Conservation (phyloP, 2,113 vertebrate genomes). For the Calidris pygmaea region DNA sequence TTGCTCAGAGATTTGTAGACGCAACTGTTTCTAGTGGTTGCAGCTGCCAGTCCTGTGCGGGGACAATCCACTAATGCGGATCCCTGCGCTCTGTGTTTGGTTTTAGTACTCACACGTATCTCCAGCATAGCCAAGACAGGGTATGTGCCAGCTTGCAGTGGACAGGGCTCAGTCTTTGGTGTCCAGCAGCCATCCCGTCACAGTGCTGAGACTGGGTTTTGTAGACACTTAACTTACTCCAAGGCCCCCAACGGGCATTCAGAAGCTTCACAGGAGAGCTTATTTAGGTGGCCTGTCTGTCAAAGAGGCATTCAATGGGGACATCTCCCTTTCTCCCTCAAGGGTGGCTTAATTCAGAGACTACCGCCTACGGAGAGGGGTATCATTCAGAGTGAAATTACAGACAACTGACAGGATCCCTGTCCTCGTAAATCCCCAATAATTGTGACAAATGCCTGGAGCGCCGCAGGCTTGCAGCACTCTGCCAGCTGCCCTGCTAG, state of each 20-base stretch:
- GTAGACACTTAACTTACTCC: not conserved
- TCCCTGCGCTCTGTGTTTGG: fast-evolving
- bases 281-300: not conserved
- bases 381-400: not conserved
- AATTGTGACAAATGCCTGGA: conserved; percentile 16
- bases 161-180: not conserved
- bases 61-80: not conserved
- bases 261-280: not conserved
- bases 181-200: not conserved
- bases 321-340: not conserved
- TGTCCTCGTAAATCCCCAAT: conserved; percentile 26
- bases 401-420: not conserved
- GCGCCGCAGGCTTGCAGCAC: not conserved
- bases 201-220: not conserved
- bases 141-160: not conserved
- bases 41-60: not conserved
- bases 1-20: not conserved
- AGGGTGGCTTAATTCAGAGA: not conserved
- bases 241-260: fast-evolving
- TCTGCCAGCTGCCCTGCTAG: conserved; percentile 21
- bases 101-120: not conserved
- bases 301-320: not conserved
- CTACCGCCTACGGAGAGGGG: not conserved
- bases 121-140: not conserved
- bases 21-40: not conserved